Evolutionary conservation across 1,140 invertebrate species (phyloP), one percentile per base, ranked within the genome.

Genomic region (Drosophila yakuba): DNA sequence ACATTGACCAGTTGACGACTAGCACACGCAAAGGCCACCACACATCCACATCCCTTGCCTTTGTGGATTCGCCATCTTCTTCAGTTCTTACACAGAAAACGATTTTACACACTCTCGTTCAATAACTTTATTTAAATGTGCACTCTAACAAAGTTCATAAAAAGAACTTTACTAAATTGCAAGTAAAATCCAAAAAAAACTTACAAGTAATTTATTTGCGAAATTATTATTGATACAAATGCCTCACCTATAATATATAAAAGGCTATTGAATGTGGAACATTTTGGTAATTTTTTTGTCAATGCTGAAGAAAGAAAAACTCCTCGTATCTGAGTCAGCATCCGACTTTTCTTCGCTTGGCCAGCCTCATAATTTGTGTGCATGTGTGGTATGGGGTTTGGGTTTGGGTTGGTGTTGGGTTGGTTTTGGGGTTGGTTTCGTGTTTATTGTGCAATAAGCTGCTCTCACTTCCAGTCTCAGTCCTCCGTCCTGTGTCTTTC

Each of bases 391-490:
- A 3, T 39, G 38, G 11, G 38, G 11, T 3, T 32, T 7, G 64
- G 62, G 15, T 14, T 39, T 5, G 12, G 39, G 20, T 20, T 20
- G 20, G 20, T 20, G 20, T 20, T 20, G 12, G 39, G 20, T 20
- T 20, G 20, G 20, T 20, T 1, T 20, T 20, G 20, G 20, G 20
- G 74, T 58, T 67, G 74, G 66, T 61, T 76, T 78, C 52, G 84
- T 88, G 84, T 89, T 88, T 88, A 88, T 88, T 88, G 84, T 89
- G 74, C 73, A 88, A 89, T 88, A 89, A 88, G 84, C 79, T 88
- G 77, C 81, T 68, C 66, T 39, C 60, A 69, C 52, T 77, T 80
- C 55, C 51, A 43, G 36, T 25, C 52, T 6, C 7, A 35, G 11
- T 39, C 25, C 52, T 56, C n/a, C 38, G 44, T 36, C n/a, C 15